Evolutionary conservation across 2,888 invertebrate genomes (phyloP).

Genomic region (Xanthorhoe designata): DNA sequence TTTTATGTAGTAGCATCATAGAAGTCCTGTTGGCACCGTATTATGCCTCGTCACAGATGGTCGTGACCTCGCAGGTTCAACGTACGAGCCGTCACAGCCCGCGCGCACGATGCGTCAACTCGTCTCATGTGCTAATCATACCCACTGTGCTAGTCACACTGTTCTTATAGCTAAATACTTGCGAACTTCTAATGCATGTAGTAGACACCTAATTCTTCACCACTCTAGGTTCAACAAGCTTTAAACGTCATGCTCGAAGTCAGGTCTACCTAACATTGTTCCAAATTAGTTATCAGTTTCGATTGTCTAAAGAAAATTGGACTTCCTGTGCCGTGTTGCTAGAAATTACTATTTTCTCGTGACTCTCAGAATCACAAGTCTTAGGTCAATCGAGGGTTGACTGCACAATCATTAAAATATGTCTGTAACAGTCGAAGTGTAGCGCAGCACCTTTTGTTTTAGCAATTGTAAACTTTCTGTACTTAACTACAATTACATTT

Average conservation of each 20-base stretch:
- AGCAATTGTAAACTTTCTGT: slow-evolving; percentile 13
- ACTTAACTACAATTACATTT: slow-evolving; percentile 9
- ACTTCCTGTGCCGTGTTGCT: too few species aligned
- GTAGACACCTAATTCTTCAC: not conserved
- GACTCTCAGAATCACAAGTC: not conserved
- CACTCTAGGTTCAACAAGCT: not conserved
- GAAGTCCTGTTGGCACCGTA: slow-evolving; percentile 48
- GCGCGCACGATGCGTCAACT: slow-evolving; percentile 75
- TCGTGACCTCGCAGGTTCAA: slow-evolving; percentile 84
- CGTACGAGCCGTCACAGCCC: slow-evolving; percentile 77
- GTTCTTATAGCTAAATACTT: slow-evolving; percentile 16
- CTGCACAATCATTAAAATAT: not conserved
- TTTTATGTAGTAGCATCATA: slow-evolving; percentile 13
- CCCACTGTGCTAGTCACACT: slow-evolving; percentile 38
- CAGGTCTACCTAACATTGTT: not conserved
- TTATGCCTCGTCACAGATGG: slow-evolving; percentile 69
- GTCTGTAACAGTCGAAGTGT: slow-evolving; percentile 2
- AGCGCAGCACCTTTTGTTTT: slow-evolving; percentile 6
- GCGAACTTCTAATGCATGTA: not conserved
- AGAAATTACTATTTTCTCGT: not conserved
- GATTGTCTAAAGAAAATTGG: too few species aligned
- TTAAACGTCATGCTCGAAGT: not conserved
- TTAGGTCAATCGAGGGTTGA: not conserved
- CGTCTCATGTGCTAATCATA: slow-evolving; percentile 53
- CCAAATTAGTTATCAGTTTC: not conserved